Percentiles rank a stretch among this genome's conserved stretches.
phyloP scores from a whole-genome alignment of 2,888 invertebrate genomes.

The Eilema depressum region DNA sequence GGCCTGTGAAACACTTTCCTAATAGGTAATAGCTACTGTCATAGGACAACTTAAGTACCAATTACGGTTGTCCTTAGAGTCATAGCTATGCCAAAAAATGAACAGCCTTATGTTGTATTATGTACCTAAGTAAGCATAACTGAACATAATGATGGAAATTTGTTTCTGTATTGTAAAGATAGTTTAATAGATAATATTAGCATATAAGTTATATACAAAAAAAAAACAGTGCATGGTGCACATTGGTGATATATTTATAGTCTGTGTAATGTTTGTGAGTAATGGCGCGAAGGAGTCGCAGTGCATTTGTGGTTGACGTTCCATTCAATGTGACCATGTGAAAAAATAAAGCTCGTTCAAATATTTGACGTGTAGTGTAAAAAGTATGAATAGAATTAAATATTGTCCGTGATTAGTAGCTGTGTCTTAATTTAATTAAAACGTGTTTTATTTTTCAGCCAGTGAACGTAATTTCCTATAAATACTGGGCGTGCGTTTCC shows the following conservation, averaged over 20 bases:
- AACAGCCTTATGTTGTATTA: neutral
- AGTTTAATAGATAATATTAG: neutral
- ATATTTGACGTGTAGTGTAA: slow-evolving; percentile 16
- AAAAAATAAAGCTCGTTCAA: slow-evolving; percentile 13
- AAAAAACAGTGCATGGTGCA: slow-evolving; percentile 41
- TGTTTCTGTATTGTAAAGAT: neutral
- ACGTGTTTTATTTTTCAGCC: slow-evolving; percentile 10
- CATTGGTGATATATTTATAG: slow-evolving; percentile 10
- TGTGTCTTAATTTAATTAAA: slow-evolving; percentile 17
- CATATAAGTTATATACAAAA: slow-evolving; percentile 31
- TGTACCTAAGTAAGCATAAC: too few relatives aligned
- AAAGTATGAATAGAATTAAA: slow-evolving; percentile 1
- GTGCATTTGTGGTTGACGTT: slow-evolving; percentile 11
- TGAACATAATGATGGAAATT: neutral
- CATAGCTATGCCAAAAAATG: neutral
- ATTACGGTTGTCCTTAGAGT: too few relatives aligned
- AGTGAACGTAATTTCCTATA: slow-evolving; percentile 20
- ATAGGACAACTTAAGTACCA: too few relatives aligned
- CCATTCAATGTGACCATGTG: slow-evolving; percentile 26
- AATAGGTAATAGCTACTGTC: too few relatives aligned
- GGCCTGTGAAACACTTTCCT: too few relatives aligned
- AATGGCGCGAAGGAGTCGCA: slow-evolving; percentile 26
- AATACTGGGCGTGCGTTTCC: slow-evolving; percentile 53
- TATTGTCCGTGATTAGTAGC: slow-evolving; percentile 17
- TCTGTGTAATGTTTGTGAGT: slow-evolving; percentile 13